Evolutionary conservation across 1,140 invertebrate species (phyloP).

Genomic region (Drosophila oshimai): DNA sequence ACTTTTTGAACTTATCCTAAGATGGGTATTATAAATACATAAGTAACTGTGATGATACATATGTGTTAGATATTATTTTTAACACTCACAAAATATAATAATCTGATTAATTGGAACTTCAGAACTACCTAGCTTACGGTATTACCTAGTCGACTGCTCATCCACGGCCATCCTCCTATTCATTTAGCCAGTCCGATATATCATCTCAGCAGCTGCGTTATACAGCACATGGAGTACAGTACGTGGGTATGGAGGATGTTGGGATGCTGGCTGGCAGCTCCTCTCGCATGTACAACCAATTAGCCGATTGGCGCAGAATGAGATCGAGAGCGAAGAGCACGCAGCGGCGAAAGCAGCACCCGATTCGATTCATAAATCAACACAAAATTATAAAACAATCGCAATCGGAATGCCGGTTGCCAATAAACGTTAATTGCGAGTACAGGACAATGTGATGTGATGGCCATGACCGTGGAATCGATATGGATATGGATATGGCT

Average conservation of each 20-base stretch:
- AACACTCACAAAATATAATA: no score
- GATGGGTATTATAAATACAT: no score
- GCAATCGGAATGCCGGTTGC: conserved; percentile 50
- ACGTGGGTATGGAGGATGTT: conserved; percentile 12
- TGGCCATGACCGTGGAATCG: conserved; percentile 21
- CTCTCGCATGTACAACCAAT: conserved; percentile 54
- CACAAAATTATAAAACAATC: conserved; percentile 70
- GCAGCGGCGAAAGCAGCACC: conserved; percentile 13
- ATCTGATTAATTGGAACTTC: no score
- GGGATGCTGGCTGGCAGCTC: not conserved
- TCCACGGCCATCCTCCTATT: not conserved
- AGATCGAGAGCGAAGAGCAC: conserved; percentile 15
- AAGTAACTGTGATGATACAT: no score
- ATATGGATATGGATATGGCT: conserved; percentile 15
- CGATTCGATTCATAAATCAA: conserved; percentile 53
- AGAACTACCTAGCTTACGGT: not conserved
- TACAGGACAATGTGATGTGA: conserved; percentile 50
- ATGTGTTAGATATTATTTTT: no score
- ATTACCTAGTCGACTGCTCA: not conserved
- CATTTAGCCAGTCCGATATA: conserved; percentile 2
- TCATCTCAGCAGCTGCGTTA: conserved; percentile 29
- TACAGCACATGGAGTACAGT: no score
- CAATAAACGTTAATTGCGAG: conserved; percentile 42
- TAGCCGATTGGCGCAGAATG: conserved; percentile 51
- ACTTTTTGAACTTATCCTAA: no score